Base-by-base conservation (phyloP, 2,113 vertebrate genomes). In the Rousettus leschenaultii region DNA sequence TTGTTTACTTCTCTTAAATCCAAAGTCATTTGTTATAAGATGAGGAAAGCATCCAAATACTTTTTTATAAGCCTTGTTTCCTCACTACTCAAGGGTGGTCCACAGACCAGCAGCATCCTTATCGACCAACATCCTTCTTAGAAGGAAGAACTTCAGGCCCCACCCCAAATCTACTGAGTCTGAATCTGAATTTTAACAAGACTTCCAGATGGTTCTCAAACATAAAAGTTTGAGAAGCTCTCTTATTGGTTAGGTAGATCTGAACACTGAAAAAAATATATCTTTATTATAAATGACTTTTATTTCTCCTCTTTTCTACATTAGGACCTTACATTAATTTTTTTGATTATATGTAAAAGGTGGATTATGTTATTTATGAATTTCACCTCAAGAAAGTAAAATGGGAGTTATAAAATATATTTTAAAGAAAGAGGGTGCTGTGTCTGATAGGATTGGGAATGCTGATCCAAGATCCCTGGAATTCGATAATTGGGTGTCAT, bases 371-470 rank as follows among this genome's bases (percentile, higher is more conserved):
- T 82, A 68, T 55, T 71, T 86, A 15, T 45, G 43, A 85, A 93
- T 89, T 91, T 91, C 79, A 91, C 61, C 61, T 78, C 45, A 30
- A 89, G 35, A 88, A 95, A 88, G 28, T 83, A 86, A 85, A 93
- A 45, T 59, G 43, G 11, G 19, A 70, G 4, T 79, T 68, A 86
- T 11, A 53, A 66, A 74, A 51, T 70, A 21, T 9, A 61, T 95
- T 89, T 96, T 87, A 79, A 87, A 48, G 24, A 53, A 63, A 92
- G 48, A 43, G 3, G n/a, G 3, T 55, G 61, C n/a, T 70, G 5
- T 40, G 8, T 80, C 55, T 71, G 45, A 48, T 12, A 33, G 73
- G 21, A 51, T 43, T 75, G 45, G 82, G 35, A 85, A 38, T 11
- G 21, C 45, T 55, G 35, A 33, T 59, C 57, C 10, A 7, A 65